A percentile compares a stretch with the other conserved stretches of the same genome.
phyloP scores from a whole-genome alignment of 2,797 vertebrate genomes.

The Argentina silus region DNA sequence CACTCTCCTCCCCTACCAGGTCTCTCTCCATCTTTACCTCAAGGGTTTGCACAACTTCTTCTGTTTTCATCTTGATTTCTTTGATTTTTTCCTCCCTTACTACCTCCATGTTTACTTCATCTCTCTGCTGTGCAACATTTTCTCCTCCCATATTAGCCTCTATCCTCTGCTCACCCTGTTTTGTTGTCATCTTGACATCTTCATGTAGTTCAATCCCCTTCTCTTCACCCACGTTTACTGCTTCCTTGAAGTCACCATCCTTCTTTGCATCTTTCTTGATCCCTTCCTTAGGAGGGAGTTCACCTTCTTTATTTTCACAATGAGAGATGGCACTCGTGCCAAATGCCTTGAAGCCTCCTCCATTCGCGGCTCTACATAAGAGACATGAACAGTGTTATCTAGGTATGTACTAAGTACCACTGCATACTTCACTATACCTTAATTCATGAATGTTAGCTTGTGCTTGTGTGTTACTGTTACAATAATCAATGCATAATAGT shows the following conservation, averaged over 20 bases:
- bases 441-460: not conserved
- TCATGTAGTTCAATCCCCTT: not conserved
- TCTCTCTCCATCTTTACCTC: slow-evolving; percentile 5
- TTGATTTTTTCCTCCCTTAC: not conserved
- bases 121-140: not conserved
- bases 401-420: not conserved
- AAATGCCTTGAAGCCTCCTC: slow-evolving; percentile 47
- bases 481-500: too few species aligned
- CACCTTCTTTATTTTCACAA: slow-evolving; percentile 59
- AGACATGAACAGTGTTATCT: not conserved
- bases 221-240: slow-evolving; percentile 10
- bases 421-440: not conserved
- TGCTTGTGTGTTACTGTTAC: too few species aligned
- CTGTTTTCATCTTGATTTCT: slow-evolving; percentile 7
- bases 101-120: slow-evolving; percentile 9
- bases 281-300: slow-evolving; percentile 16
- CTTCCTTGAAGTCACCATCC: slow-evolving; percentile 17
- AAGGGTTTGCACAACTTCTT: not conserved
- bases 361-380: slow-evolving; percentile 47
- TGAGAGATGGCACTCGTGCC: slow-evolving; percentile 48
- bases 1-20: not conserved
- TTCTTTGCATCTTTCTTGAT: slow-evolving; percentile 22
- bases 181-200: not conserved
- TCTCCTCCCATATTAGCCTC: slow-evolving; percentile 30
- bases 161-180: slow-evolving; percentile 5